Base-by-base conservation (phyloP, 2,113 vertebrate genomes). In the Carollia perspicillata region DNA sequence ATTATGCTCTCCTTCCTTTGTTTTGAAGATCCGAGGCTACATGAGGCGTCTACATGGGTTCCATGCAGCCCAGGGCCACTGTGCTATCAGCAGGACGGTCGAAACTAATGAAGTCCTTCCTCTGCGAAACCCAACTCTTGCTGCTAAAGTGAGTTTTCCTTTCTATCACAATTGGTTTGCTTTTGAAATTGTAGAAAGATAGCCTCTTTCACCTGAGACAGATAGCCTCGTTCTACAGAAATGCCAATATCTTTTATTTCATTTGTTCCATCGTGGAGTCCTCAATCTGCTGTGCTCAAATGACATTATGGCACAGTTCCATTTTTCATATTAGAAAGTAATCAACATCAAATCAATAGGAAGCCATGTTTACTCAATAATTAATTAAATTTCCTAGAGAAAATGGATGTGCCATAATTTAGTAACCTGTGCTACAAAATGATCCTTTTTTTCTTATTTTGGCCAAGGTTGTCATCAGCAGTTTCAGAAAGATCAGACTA, bases 331-430 rank as follows among this genome's bases (percentile, higher is more conserved):
- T 97, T 94, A 97, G 89, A 97, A 98, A 97, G 95, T 94, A 95
- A 96, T 78, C 97, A 37, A 8, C 60, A 58, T 68, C 33, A 88
- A 97, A 98, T 98, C 96, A 96, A 97, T 98, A 97, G 90, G 47
- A 93, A 98, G 91, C 26, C 66, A 78, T 85, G 95, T 97, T 97
- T 98, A 97, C 74, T 97, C 97, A 98, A 98, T 97, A 98, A 97
- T 97, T 97, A 97, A 97, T 97, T 97, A 92, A 95, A 93, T 97
- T 98, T 98, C 94, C 97, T 92, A 96, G 84, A 90, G 85, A 97
- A 98, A 97, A 84, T 84, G 55, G 97, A 90, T 97, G 44, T 63
- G 51, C 63, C 72, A 84, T 94, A 98, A 98, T 97, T 96, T 96
- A 97, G 95, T 97, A 98, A 98, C 78, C 96, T 96, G 47, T 88